Conservation (phyloP, 2,888 invertebrate species). For the Gnatocerus cornutus region DNA sequence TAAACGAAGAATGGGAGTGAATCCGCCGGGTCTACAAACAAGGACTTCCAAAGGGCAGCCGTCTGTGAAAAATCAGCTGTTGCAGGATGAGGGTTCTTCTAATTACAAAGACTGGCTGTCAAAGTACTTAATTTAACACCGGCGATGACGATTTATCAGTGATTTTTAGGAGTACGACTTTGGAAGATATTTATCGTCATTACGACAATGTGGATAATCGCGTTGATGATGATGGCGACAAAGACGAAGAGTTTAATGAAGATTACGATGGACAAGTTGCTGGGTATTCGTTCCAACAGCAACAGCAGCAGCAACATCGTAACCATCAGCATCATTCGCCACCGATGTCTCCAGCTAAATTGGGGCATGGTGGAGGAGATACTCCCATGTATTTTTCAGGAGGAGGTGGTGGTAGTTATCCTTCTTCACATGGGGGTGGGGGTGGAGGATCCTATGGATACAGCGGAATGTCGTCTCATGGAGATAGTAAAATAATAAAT, state of each 20-base stretch:
- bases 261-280: constrained; percentile 78
- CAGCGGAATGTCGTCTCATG: constrained; percentile 29
- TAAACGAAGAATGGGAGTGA: constrained; percentile 70
- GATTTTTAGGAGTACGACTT: constrained; percentile 76
- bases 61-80: constrained; percentile 71
- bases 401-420: constrained; percentile 44
- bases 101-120: constrained; percentile 84
- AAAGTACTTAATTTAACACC: constrained; percentile 72
- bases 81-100: constrained; percentile 82
- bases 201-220: constrained; percentile 71
- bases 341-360: constrained; percentile 53
- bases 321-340: constrained; percentile 35
- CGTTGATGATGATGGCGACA: constrained; percentile 66
- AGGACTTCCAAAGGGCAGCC: constrained; percentile 53
- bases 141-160: neutral
- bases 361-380: constrained; percentile 57
- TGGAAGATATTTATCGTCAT: constrained; percentile 81
- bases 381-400: constrained; percentile 26
- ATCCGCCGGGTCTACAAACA: constrained; percentile 61
- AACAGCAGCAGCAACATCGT: constrained; percentile 38
- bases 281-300: constrained; percentile 69
- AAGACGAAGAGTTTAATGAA: constrained; percentile 68
- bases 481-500: constrained; percentile 17
- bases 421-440: constrained; percentile 47
- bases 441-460: constrained; percentile 44